A percentile compares a stretch with the other conserved stretches of the same genome.
These are phyloP conservation scores for Dasypus novemcinctus DNA, from an alignment of 2,113 vertebrate genomes.

Conservation along the genomic window DNA sequence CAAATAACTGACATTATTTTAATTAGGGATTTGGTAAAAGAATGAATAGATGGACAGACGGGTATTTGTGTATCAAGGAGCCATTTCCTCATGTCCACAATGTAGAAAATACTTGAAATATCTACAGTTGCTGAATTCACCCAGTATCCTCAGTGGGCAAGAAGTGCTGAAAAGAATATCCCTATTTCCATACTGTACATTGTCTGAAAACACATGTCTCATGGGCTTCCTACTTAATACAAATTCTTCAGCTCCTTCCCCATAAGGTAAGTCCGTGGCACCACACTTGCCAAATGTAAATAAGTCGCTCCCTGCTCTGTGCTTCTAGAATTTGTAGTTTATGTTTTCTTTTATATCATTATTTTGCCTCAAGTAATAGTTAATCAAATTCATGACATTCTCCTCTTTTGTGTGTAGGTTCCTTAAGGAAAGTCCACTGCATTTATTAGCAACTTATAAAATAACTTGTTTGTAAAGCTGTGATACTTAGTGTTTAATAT, in stretches of 20 bases:
- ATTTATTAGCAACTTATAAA: not conserved
- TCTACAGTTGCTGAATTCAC: not conserved
- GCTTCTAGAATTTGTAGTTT: slow-evolving; percentile 23
- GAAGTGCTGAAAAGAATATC: not conserved
- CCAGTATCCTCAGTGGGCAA: not conserved
- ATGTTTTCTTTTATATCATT: not conserved
- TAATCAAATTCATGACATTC: not conserved
- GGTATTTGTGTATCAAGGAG: not conserved
- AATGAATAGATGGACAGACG: not conserved
- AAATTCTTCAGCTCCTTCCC: not conserved
- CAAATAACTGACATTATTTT: not conserved
- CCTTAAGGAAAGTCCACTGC: not conserved
- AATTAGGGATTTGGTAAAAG: not conserved
- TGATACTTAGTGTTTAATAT: not conserved
- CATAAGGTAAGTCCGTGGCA: not conserved
- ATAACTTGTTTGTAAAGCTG: not conserved
- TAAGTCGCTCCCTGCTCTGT: not conserved
- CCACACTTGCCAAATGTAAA: not conserved
- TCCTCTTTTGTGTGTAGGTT: not conserved
- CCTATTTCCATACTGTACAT: not conserved
- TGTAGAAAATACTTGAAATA: not conserved
- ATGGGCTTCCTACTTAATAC: not conserved
- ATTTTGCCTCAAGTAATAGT: not conserved
- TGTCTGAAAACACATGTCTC: not conserved
- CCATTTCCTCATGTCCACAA: not conserved